These are phyloP conservation scores for Benthosema pterotum DNA, from an alignment of 2,797 vertebrate species.

Conservation along the genomic window DNA sequence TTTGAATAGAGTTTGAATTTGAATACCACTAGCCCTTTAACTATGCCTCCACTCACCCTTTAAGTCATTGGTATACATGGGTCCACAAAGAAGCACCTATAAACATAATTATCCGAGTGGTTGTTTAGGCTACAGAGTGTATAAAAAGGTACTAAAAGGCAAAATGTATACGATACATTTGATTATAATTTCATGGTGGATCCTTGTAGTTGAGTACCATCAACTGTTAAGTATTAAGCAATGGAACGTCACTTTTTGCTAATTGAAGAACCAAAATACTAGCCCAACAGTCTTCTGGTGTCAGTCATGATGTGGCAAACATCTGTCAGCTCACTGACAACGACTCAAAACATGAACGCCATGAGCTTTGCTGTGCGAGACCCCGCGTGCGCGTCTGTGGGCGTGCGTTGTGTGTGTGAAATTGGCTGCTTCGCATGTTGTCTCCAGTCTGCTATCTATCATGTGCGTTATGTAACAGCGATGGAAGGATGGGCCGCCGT, in stretches of 20 bases:
- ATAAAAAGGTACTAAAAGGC: too few relatives aligned
- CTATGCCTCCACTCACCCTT: too few relatives aligned
- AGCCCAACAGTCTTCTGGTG: constrained; percentile 24
- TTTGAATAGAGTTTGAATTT: too few relatives aligned
- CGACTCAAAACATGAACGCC: constrained; percentile 4
- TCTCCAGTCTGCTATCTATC: constrained; percentile 53
- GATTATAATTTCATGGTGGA: too few relatives aligned
- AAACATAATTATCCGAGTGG: too few relatives aligned
- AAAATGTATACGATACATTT: too few relatives aligned
- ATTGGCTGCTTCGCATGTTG: constrained; percentile 44
- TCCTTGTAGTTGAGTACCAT: too few relatives aligned
- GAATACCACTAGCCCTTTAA: too few relatives aligned
- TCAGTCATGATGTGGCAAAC: constrained; percentile 38
- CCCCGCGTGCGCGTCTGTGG: constrained; percentile 36
- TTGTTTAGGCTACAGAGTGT: too few relatives aligned
- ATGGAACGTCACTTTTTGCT: background rate
- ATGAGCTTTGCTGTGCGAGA: constrained; percentile 30
- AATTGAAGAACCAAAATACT: constrained; percentile 3
- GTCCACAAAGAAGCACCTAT: too few relatives aligned
- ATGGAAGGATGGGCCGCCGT: constrained; percentile 39
- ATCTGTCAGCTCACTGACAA: constrained; percentile 46
- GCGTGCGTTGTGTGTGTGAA: constrained; percentile 21
- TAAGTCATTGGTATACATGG: too few relatives aligned
- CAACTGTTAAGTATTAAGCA: too few relatives aligned
- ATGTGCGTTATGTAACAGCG: constrained; percentile 46